phyloP scores from a whole-genome alignment of 2,797 vertebrate species.

The Eulemur mongoz region DNA sequence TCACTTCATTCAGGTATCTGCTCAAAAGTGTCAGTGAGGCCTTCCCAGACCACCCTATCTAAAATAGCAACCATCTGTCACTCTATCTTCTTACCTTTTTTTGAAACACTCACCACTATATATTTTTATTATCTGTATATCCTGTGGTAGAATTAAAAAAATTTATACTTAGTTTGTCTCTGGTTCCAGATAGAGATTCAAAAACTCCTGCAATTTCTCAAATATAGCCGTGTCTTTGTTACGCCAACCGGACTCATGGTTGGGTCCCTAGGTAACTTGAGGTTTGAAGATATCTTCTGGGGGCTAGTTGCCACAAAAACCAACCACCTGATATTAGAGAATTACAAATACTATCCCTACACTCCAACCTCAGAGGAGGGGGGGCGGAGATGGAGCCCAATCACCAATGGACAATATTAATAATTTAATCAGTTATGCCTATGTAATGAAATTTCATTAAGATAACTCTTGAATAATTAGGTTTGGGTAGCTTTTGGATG shows the following conservation, averaged over 20 bases:
- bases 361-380: neutral
- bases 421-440: neutral
- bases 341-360: neutral
- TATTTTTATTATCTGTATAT: neutral
- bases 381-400: neutral
- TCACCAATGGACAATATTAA: neutral
- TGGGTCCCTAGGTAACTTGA: neutral
- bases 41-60: neutral
- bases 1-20: neutral
- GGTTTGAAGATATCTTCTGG: neutral
- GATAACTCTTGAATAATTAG: neutral
- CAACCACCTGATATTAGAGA: neutral
- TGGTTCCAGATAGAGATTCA: neutral
- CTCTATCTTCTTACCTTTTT: neutral
- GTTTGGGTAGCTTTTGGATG: neutral
- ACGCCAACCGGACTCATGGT: neutral
- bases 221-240: neutral
- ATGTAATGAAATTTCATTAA: neutral
- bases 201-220: neutral
- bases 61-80: neutral
- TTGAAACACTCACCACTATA: neutral
- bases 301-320: neutral
- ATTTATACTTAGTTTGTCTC: neutral
- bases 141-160: neutral
- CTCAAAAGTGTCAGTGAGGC: neutral